Conservation (phyloP, 2,888 invertebrate genomes). For the Napeogenes sylphis region DNA sequence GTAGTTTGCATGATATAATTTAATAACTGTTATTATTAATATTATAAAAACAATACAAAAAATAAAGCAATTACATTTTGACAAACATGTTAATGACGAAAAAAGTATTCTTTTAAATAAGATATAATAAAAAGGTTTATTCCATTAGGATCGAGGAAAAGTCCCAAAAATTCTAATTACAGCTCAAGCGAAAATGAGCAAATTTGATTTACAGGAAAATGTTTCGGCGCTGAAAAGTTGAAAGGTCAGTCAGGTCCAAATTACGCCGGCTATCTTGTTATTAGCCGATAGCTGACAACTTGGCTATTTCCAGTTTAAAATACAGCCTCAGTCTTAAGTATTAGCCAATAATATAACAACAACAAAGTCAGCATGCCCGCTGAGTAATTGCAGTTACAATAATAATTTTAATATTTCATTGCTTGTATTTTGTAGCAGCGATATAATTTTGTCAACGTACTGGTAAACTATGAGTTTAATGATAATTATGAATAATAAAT, state of each 20-base stretch:
- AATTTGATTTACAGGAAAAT: too few relatives aligned
- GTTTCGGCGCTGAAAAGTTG: too few relatives aligned
- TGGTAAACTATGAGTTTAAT: too few relatives aligned
- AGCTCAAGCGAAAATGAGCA: too few relatives aligned
- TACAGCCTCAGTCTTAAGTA: conserved; percentile 27
- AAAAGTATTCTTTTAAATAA: too few relatives aligned
- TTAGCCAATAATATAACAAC: conserved; percentile 44
- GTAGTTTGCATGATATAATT: conserved; percentile 1
- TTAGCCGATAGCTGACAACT: conserved; percentile 12
- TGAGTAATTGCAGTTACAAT: conserved; percentile 18
- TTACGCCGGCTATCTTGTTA: conserved; percentile 8
- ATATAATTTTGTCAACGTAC: background rate
- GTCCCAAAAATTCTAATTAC: too few relatives aligned
- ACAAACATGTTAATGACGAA: too few relatives aligned
- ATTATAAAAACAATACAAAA: background rate
- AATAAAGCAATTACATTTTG: background rate
- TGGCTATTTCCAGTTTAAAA: conserved; percentile 3
- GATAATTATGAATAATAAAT: too few relatives aligned
- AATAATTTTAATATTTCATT: conserved; percentile 22
- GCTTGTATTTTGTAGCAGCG: conserved; percentile 5
- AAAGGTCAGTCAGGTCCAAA: background rate
- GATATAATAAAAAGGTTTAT: too few relatives aligned
- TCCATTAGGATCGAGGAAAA: too few relatives aligned
- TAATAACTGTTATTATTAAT: background rate
- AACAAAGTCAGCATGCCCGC: conserved; percentile 32